Evolutionary conservation across 2,113 vertebrate species (phyloP).

Genomic region (Athene cunicularia): DNA sequence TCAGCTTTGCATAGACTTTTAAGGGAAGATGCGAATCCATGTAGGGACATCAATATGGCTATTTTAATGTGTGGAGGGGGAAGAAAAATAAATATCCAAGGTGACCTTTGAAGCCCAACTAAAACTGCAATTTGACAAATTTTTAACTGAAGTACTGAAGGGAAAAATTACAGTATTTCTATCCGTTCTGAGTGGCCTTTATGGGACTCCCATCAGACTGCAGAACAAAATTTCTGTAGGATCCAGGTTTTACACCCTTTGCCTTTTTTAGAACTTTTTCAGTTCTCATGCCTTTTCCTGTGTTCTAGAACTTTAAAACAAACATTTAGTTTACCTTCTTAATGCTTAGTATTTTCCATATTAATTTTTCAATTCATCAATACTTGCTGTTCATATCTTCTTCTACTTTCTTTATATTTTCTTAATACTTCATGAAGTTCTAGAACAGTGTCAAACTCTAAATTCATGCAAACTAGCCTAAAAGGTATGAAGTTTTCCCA

Average conservation of each 20-base stretch:
- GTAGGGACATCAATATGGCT: background rate
- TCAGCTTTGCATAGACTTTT: background rate
- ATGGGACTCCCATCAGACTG: background rate
- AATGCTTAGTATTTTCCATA: background rate
- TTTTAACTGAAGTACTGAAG: background rate
- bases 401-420: background rate
- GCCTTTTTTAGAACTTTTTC: background rate
- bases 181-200: background rate
- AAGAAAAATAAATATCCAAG: background rate
- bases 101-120: background rate
- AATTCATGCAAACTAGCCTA: background rate
- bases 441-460: background rate
- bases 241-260: background rate
- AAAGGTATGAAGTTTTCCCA: background rate
- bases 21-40: background rate
- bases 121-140: background rate
- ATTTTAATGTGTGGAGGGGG: background rate
- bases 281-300: background rate
- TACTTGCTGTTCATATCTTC: background rate
- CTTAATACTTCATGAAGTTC: background rate
- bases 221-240: background rate
- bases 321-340: background rate
- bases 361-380: background rate
- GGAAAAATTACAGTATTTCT: background rate
- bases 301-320: background rate